phyloP scores from a whole-genome alignment of 2,888 invertebrate species.

The Tenthredo amoena region DNA sequence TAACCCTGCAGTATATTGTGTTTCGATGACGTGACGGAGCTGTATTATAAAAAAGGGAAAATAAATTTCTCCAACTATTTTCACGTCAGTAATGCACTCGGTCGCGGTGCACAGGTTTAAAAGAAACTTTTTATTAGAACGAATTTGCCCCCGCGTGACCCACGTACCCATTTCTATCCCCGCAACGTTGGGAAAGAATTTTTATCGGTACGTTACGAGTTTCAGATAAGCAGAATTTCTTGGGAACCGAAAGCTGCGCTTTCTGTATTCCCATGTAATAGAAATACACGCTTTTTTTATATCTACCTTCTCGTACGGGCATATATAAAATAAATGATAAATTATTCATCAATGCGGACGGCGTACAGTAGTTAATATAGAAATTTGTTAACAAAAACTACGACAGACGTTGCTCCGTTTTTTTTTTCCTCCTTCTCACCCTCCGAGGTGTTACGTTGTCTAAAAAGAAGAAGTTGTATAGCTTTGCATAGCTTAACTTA shows the following conservation, averaged over 20 bases:
- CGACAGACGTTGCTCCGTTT: neutral
- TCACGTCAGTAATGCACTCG: neutral
- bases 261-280: neutral
- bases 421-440: neutral
- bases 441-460: neutral
- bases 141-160: neutral
- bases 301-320: neutral
- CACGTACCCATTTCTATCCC: neutral
- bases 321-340: too few species aligned
- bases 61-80: neutral
- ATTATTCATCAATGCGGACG: too few species aligned
- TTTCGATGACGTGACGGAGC: too few species aligned
- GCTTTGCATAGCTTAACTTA: neutral
- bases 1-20: too few species aligned
- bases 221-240: neutral
- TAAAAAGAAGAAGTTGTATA: constrained; percentile 2
- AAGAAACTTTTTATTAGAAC: neutral
- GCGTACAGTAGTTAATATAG: too few species aligned
- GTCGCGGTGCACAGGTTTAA: neutral
- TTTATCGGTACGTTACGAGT: neutral
- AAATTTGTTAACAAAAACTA: neutral
- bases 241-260: neutral
- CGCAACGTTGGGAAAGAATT: neutral
- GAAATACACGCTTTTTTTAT: neutral
- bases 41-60: too few species aligned